Evolutionary conservation across 2,113 vertebrate species (phyloP).

Genomic region (Ceyx margarethae): DNA sequence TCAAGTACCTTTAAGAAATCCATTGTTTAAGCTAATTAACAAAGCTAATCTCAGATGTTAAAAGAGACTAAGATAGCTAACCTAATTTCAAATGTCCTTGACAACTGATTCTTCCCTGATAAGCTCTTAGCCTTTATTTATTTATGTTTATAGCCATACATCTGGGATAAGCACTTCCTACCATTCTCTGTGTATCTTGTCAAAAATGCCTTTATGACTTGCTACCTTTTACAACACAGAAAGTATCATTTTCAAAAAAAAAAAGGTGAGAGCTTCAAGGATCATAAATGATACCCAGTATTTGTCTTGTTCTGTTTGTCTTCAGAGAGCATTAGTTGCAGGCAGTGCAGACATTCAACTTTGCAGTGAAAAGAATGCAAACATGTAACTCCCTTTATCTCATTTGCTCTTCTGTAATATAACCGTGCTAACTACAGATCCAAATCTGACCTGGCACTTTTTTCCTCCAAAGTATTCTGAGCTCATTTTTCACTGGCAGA

Average conservation of each 20-base stretch:
- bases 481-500: background rate
- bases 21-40: constrained; percentile 19
- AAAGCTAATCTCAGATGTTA: background rate
- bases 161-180: background rate
- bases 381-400: background rate
- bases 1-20: background rate
- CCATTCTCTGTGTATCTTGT: background rate
- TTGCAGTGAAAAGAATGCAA: background rate
- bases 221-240: background rate
- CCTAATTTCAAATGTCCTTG: constrained; percentile 13
- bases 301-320: background rate
- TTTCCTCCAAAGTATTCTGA: background rate
- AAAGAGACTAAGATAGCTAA: background rate
- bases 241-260: background rate
- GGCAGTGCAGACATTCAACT: background rate
- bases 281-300: background rate
- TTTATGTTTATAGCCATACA: background rate
- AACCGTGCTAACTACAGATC: background rate
- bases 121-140: background rate
- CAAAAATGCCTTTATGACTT: background rate
- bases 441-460: background rate
- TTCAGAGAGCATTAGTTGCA: background rate
- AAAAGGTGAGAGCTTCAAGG: background rate
- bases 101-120: background rate
- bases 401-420: background rate